Base-by-base conservation (phyloP, 1,140 invertebrate species). In the Babylonia areolata region DNA sequence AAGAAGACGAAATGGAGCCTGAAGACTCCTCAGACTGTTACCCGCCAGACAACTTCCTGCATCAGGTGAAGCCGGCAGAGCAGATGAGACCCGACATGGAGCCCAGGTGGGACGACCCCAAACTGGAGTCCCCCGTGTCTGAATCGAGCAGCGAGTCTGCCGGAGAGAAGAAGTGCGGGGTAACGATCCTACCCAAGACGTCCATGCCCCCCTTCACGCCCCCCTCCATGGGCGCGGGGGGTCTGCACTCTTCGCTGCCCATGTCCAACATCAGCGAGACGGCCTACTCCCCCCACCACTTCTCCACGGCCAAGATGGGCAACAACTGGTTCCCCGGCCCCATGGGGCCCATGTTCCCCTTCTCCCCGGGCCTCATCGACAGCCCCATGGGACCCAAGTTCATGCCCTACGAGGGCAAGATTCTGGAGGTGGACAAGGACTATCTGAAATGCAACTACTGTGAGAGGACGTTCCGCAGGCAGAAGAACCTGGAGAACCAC, bases 371-470 rank as follows among this genome's bases (percentile, higher is more conserved):
- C 37, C 90, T 90, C 0, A 81, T 92, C 77, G 92, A 93, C 46
- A 91, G 89, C 83, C 92, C 90, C 81, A 84, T 92, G 33, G 88
- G 86, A n/a, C 89, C 90, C 69, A 92, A 91, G 81, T 89, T 92
- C 88, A 88, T 90, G 87, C 90, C 90, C 23, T 91, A 92, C 58
- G 90, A 91, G 71, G 90, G 89, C 75, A 91, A 90, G 77, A 89
- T 91, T 37, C 90, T 90, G 42, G 92, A 92, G 87, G 88, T 91
- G 80, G 92, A 93, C 85, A 93, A 93, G 83, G 93, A 93, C 85
- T 94, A 94, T 84, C 90, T 94, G 15, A 93, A 93, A 87, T 93
- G 93, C 87, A 93, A 93, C 88, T 93, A 90, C 88, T 93, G 92
- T 88, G 92, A 93, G 86, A 82, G 92, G 69, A 93, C 92, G 78